Evolutionary conservation across 2,888 invertebrate species (phyloP).

Genomic region (Cryptus armator): DNA sequence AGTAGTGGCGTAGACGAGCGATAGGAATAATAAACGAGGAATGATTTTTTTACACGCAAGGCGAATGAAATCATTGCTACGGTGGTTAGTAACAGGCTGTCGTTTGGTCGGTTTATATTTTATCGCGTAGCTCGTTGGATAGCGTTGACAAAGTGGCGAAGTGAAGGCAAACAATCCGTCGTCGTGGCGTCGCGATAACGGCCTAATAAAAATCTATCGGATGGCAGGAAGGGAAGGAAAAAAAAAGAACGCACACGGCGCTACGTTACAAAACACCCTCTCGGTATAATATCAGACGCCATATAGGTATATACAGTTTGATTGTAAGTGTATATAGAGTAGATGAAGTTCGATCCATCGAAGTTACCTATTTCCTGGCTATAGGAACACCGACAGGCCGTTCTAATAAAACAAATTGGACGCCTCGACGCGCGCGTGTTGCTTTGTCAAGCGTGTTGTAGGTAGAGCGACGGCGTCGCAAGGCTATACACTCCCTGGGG

Average conservation of each 20-base stretch:
- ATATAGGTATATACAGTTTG: neutral
- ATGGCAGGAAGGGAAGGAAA: conserved; percentile 19
- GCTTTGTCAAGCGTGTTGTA: conserved; percentile 66
- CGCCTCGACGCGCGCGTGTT: conserved; percentile 60
- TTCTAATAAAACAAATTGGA: conserved; percentile 78
- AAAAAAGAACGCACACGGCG: conserved; percentile 23
- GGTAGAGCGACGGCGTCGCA: conserved; percentile 46
- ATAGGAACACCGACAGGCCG: conserved; percentile 60
- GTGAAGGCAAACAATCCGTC: conserved; percentile 75
- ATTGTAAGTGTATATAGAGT: neutral
- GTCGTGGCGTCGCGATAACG: conserved; percentile 73
- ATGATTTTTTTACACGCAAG: too few species aligned
- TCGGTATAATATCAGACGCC: conserved; percentile 37
- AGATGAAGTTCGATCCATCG: conserved; percentile 39
- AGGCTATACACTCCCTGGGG: conserved; percentile 29
- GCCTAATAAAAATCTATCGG: conserved; percentile 75
- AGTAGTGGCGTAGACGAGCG: too few species aligned
- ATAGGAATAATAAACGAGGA: too few species aligned
- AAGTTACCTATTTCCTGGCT: conserved; percentile 3
- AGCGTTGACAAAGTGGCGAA: conserved; percentile 69
- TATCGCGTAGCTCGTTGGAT: conserved; percentile 34
- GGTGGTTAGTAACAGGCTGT: neutral
- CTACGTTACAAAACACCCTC: conserved; percentile 61
- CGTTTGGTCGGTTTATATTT: conserved; percentile 27
- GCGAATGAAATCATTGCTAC: too few species aligned